Evolutionary conservation across 1,140 invertebrate species (phyloP).

Genomic region (Nasonia giraulti): DNA sequence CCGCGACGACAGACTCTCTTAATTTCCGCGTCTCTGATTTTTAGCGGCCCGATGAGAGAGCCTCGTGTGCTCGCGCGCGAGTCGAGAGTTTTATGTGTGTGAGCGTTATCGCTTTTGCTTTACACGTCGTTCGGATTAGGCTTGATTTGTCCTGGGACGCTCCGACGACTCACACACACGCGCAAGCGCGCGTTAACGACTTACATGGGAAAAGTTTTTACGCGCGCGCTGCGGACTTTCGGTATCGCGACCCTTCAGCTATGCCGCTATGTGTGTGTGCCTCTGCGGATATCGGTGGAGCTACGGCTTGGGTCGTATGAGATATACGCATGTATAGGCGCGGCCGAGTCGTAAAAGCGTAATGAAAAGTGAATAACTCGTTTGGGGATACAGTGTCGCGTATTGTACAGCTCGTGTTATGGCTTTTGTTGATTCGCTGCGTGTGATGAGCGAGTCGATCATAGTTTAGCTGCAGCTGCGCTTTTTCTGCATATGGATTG

Average conservation of each 20-base stretch:
- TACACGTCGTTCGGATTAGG: slow-evolving; percentile 36
- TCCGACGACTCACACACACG: not conserved
- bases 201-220: slow-evolving; percentile 17
- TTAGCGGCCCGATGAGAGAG: slow-evolving; percentile 32
- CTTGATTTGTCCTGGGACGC: slow-evolving; percentile 31
- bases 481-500: not conserved
- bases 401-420: not conserved
- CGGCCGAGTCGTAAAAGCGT: slow-evolving; percentile 13
- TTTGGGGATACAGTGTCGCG: not conserved
- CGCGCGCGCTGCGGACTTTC: not conserved
- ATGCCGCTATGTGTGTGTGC: too few species aligned
- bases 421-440: not conserved
- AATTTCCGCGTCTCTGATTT: slow-evolving; percentile 58
- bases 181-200: not conserved
- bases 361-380: slow-evolving; percentile 30
- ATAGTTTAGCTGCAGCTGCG: not conserved
- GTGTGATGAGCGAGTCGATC: not conserved
- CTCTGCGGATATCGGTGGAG: not conserved
- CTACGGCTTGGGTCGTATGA: not conserved
- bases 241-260: not conserved
- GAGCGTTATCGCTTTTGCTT: slow-evolving; percentile 21
- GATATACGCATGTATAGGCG: not conserved
- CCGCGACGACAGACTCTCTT: slow-evolving; percentile 35
- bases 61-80: not conserved
- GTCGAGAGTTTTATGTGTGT: not conserved